Evolutionary conservation across 2,113 vertebrate genomes (phyloP).

Genomic region (Rhadina sibilatrix): DNA sequence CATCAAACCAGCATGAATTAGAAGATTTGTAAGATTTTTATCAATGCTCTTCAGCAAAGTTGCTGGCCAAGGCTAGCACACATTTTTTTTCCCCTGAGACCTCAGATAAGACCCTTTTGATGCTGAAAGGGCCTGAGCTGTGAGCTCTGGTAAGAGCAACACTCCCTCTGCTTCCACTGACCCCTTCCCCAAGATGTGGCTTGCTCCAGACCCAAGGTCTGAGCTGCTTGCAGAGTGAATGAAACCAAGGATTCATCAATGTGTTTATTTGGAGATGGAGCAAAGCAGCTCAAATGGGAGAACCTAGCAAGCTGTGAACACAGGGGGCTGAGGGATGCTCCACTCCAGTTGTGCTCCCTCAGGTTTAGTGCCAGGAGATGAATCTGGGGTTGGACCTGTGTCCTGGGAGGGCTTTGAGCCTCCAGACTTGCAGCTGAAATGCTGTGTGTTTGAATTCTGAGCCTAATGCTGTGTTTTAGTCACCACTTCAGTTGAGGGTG

Average conservation of each 20-base stretch:
- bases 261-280: not conserved
- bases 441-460: not conserved
- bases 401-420: not conserved
- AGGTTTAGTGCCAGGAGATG: not conserved
- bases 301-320: not conserved
- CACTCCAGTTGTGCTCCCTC: not conserved
- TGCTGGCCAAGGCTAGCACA: not conserved
- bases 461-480: not conserved
- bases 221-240: not conserved
- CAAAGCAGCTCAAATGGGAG: not conserved
- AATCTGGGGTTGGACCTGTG: not conserved
- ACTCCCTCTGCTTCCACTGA: not conserved
- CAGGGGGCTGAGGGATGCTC: accelerated
- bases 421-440: not conserved
- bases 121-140: not conserved
- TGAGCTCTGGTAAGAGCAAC: not conserved
- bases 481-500: not conserved
- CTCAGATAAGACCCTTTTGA: not conserved
- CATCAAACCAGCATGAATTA: not conserved
- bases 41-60: not conserved
- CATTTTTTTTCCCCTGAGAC: not conserved
- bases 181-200: not conserved
- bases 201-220: not conserved
- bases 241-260: not conserved
- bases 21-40: not conserved